Conservation (phyloP, 2,797 vertebrate species). For the Dromococcyx pavoninus region DNA sequence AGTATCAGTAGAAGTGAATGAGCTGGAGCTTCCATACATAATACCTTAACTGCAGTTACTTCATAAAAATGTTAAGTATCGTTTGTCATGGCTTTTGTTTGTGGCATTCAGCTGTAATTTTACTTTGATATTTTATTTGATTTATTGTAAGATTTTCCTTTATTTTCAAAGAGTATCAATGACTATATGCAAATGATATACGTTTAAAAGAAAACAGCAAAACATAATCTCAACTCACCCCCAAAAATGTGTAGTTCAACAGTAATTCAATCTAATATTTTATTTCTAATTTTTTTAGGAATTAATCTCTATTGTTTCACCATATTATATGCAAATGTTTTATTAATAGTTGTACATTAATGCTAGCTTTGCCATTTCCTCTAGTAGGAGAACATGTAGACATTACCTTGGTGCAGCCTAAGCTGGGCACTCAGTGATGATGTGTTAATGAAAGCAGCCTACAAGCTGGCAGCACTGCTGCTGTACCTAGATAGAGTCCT, state of each 20-base stretch:
- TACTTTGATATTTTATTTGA: neutral
- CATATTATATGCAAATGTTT: neutral
- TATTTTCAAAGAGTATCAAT: neutral
- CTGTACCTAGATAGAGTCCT: neutral
- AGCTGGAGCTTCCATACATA: neutral
- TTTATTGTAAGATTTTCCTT: conserved; percentile 3
- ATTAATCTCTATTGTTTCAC: neutral
- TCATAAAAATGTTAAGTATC: neutral
- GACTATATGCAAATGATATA: neutral
- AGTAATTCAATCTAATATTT: neutral
- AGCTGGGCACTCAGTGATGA: fast-evolving
- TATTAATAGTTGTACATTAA: neutral
- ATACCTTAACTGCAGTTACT: neutral
- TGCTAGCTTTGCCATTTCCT: neutral
- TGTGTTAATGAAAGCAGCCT: neutral
- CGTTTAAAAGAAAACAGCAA: neutral
- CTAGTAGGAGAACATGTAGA: neutral
- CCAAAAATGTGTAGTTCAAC: neutral
- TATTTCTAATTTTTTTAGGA: neutral
- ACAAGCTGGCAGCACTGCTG: neutral
- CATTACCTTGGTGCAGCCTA: neutral
- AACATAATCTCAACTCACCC: neutral
- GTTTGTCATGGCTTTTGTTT: neutral
- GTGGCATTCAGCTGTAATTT: neutral
- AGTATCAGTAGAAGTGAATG: neutral